phyloP scores from a whole-genome alignment of 2,113 vertebrate species.

The Athene noctua region DNA sequence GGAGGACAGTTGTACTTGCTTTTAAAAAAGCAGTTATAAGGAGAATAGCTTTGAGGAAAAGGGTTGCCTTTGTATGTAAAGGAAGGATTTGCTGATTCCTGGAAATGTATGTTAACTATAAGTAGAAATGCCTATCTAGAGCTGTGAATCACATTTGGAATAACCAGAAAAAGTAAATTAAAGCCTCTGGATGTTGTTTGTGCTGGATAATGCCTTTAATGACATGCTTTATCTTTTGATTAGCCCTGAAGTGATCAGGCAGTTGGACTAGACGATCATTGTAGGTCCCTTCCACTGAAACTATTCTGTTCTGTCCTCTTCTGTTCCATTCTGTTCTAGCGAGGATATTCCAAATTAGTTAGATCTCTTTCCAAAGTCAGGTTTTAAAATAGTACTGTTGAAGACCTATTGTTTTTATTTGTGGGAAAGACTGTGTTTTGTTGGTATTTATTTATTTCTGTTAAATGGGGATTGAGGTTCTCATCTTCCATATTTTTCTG shows the following conservation, averaged over 20 bases:
- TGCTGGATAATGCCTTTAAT: neutral
- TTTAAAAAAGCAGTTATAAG: neutral
- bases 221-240: neutral
- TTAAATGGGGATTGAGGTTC: neutral
- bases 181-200: neutral
- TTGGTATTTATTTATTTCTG: neutral
- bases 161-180: neutral
- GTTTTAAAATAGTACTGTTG: neutral
- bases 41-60: neutral
- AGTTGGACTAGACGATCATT: neutral
- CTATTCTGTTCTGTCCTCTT: neutral
- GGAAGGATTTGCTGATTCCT: neutral
- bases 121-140: neutral
- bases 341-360: neutral
- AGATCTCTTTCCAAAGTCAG: neutral
- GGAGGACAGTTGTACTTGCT: neutral
- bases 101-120: neutral
- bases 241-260: neutral
- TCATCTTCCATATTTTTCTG: neutral
- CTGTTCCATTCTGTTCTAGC: accelerated
- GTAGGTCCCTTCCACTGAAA: neutral
- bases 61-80: neutral
- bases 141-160: neutral
- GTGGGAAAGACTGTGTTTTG: neutral
- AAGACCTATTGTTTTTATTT: neutral